Conservation (phyloP, 1,140 invertebrate species). For the Drosophila parvula region DNA sequence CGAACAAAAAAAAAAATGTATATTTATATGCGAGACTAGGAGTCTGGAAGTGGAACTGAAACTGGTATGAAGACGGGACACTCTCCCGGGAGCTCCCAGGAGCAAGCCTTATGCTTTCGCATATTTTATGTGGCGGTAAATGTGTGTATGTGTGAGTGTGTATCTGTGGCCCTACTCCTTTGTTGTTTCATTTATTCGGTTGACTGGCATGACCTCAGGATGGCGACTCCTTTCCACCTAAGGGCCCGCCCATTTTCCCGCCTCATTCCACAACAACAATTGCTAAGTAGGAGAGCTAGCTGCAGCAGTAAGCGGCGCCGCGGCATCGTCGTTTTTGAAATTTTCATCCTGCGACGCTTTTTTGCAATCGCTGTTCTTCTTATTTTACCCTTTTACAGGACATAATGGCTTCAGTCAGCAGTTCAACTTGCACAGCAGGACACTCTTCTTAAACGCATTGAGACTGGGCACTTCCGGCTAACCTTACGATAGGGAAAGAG, state of each 20-base stretch:
- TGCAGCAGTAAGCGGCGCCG: constrained; percentile 38
- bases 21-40: constrained; percentile 66
- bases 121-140: constrained; percentile 67
- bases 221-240: constrained; percentile 43
- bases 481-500: not conserved
- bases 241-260: not conserved
- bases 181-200: constrained; percentile 81
- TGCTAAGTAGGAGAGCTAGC: constrained; percentile 54
- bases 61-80: constrained; percentile 29
- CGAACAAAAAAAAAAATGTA: constrained; percentile 53
- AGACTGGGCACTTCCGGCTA: constrained; percentile 11
- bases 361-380: constrained; percentile 24
- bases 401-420: constrained; percentile 31
- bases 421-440: constrained; percentile 22
- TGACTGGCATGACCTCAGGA: constrained; percentile 78
- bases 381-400: constrained; percentile 28
- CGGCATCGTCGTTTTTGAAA: constrained; percentile 39
- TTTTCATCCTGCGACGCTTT: constrained; percentile 45
- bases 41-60: constrained; percentile 27
- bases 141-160: constrained; percentile 26
- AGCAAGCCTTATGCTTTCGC: constrained; percentile 68
- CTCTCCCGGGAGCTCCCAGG: constrained; percentile 46
- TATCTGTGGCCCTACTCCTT: constrained; percentile 47
- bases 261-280: constrained; percentile 18
- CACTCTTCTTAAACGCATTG: constrained; percentile 12